A percentile compares a stretch with the other conserved stretches of the same genome.
Conservation (phyloP, 35 echinoderm and acorn worm genomes). For the Chiridota heheva region DNA sequence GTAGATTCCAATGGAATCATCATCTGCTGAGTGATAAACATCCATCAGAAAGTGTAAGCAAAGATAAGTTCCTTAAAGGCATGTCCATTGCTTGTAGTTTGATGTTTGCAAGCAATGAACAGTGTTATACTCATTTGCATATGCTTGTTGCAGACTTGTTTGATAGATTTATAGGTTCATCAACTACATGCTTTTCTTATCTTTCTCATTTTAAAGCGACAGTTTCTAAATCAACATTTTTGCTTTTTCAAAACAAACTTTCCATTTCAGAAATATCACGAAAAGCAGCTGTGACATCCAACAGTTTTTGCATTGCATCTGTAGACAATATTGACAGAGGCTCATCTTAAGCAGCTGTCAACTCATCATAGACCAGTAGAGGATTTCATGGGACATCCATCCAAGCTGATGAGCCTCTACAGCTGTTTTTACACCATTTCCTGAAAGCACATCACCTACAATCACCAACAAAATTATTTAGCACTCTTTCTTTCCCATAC, state of each 20-base stretch:
- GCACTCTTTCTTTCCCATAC: too few relatives aligned
- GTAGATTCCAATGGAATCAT: too few relatives aligned
- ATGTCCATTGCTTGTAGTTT: neutral
- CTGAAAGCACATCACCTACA: too few relatives aligned
- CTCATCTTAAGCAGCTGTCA: neutral
- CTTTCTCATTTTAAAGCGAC: neutral
- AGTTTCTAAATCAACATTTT: neutral
- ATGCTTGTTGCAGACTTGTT: constrained; percentile 3
- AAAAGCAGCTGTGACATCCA: neutral
- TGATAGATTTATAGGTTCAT: constrained; percentile 14
- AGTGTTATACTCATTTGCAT: constrained; percentile 3
- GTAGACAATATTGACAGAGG: constrained; percentile 30
- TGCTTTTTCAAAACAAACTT: neutral
- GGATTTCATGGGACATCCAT: constrained; percentile 42
- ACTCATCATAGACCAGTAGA: neutral
- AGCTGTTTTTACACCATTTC: too few relatives aligned
- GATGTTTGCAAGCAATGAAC: neutral
- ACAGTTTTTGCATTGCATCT: constrained; percentile 9
- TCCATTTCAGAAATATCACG: neutral
- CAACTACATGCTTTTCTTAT: neutral
- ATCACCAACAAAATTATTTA: too few relatives aligned
- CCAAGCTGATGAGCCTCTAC: constrained; percentile 22
- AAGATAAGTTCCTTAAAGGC: neutral
- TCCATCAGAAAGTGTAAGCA: neutral
- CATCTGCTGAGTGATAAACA: too few relatives aligned